Evolutionary conservation across 2,113 vertebrate genomes (phyloP).

Genomic region (Centropristis striata): DNA sequence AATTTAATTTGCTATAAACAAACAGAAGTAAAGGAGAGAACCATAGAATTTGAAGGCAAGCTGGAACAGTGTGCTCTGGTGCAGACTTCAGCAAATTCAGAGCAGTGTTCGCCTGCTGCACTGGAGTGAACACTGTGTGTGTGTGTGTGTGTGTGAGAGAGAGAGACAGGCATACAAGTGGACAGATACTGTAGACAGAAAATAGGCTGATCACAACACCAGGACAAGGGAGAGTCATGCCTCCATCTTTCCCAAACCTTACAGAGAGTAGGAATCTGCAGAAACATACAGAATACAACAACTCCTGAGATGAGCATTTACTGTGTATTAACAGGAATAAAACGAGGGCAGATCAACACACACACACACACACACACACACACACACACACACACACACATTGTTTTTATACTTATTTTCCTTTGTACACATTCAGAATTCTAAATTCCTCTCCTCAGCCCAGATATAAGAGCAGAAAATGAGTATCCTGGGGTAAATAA

Average conservation of each 20-base stretch:
- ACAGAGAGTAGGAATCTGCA: no score
- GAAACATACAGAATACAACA: no score
- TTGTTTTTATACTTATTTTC: slow-evolving; percentile 5
- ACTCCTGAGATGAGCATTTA: slow-evolving; percentile 1
- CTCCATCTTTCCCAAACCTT: slow-evolving; percentile 4
- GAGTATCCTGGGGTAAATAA: slow-evolving; percentile 63
- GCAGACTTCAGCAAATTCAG: slow-evolving; percentile 46
- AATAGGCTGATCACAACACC: slow-evolving; percentile 26
- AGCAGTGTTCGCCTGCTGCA: slow-evolving; percentile 50
- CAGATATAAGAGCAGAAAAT: slow-evolving; percentile 39
- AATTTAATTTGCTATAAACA: slow-evolving; percentile 10
- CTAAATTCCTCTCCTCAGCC: neutral
- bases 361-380: no score
- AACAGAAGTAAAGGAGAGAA: neutral
- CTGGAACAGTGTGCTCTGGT: slow-evolving; percentile 59
- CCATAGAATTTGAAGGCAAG: slow-evolving; percentile 18
- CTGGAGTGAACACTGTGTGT: slow-evolving; percentile 24
- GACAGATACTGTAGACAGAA: slow-evolving; percentile 33
- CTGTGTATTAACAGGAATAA: neutral
- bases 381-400: neutral
- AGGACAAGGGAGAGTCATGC: neutral
- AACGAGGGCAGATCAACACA: neutral
- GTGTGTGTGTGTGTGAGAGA: no score
- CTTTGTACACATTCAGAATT: slow-evolving; percentile 1
- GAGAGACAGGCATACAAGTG: slow-evolving; percentile 38